Percentiles rank a stretch among this genome's conserved stretches.
Evolutionary conservation across 2,113 vertebrate species (phyloP).

Genomic region (Ifrita kowaldi): DNA sequence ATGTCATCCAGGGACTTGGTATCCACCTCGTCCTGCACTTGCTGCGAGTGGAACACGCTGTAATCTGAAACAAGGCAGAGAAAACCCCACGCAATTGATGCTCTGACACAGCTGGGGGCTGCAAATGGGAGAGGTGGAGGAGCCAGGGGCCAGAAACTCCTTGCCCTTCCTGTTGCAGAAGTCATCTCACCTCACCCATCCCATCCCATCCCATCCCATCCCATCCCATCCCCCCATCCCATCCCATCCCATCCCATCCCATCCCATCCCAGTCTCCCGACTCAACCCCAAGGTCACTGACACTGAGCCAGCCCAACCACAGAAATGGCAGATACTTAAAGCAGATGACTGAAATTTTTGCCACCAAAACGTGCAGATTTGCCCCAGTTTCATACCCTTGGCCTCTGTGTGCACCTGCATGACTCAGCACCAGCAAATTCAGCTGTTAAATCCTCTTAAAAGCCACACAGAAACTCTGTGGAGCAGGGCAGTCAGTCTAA

Average conservation of each 20-base stretch:
- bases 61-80: constrained; percentile 78
- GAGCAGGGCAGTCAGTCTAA: not conserved
- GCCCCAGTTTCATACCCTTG: not conserved
- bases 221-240: not conserved
- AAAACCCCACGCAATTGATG: fast-evolving
- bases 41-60: constrained; percentile 86
- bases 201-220: not conserved
- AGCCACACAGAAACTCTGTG: not conserved
- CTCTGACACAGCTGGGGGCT: not conserved
- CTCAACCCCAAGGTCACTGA: not conserved
- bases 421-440: not conserved
- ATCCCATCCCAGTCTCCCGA: not conserved
- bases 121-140: not conserved
- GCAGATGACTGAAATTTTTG: not conserved
- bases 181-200: not conserved
- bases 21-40: constrained; percentile 79
- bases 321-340: fast-evolving
- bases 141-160: not conserved
- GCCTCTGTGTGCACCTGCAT: too few relatives aligned
- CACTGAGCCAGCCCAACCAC: not conserved
- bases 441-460: not conserved
- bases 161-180: not conserved
- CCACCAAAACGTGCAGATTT: not conserved
- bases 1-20: constrained; percentile 77
- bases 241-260: not conserved